These are phyloP conservation scores for Leucoma salicis DNA, from an alignment of 2,888 invertebrate genomes.

Conservation along the genomic window DNA sequence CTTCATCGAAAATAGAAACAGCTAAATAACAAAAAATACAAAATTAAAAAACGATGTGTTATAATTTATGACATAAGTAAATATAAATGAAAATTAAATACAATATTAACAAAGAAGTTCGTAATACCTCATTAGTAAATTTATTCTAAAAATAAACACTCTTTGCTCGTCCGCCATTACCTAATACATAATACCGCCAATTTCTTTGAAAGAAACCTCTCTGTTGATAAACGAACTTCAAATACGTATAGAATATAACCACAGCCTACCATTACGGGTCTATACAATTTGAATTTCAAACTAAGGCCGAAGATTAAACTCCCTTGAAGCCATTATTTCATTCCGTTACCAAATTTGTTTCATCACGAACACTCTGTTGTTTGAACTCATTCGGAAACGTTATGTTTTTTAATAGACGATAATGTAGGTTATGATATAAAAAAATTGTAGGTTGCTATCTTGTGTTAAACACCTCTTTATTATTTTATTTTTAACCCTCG, in stretches of 20 bases:
- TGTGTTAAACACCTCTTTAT: too few relatives aligned
- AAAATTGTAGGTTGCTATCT: too few relatives aligned
- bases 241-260: constrained; percentile 18
- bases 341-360: constrained; percentile 34
- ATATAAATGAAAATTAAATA: too few relatives aligned
- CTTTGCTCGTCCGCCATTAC: background rate
- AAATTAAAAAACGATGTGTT: too few relatives aligned
- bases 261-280: constrained; percentile 26
- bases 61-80: too few relatives aligned
- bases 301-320: constrained; percentile 36
- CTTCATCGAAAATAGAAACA: too few relatives aligned
- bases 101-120: too few relatives aligned
- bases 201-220: constrained; percentile 1
- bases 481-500: too few relatives aligned
- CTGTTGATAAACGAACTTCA: constrained; percentile 10
- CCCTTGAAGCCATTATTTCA: constrained; percentile 30
- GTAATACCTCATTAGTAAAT: background rate
- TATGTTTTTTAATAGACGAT: constrained; percentile 9
- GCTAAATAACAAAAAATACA: too few relatives aligned
- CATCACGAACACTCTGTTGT: constrained; percentile 25
- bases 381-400: constrained; percentile 7
- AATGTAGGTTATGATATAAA: background rate
- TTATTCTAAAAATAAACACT: background rate
- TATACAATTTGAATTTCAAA: constrained; percentile 43
- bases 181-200: constrained; percentile 1